Evolutionary conservation across 2,797 vertebrate species (phyloP).

Genomic region (Parambassis ranga): DNA sequence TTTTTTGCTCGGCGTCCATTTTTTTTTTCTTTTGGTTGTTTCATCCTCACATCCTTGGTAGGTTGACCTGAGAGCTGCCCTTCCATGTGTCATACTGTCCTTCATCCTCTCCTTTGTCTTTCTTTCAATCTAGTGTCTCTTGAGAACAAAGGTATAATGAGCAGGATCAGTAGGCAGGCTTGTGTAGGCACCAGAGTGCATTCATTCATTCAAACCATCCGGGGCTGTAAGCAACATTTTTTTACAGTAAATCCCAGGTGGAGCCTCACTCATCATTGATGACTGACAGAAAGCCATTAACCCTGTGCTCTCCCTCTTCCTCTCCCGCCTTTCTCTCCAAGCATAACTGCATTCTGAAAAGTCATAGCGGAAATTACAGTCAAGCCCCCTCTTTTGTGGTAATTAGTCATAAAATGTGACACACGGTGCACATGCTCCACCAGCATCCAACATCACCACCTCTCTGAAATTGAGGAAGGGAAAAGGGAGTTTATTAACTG

Average conservation of each 20-base stretch:
- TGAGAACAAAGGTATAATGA: constrained; percentile 28
- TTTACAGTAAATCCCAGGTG: constrained; percentile 15
- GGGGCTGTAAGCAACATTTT: constrained; percentile 4
- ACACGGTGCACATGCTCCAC: not conserved
- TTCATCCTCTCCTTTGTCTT: not conserved
- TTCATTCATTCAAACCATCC: constrained; percentile 6
- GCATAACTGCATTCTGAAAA: constrained; percentile 17
- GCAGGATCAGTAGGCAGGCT: constrained; percentile 5
- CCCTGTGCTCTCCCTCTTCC: constrained; percentile 17
- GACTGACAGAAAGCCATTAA: constrained; percentile 54
- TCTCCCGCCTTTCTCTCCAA: not conserved
- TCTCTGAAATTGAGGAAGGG: constrained; percentile 45
- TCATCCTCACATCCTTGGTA: constrained; percentile 29
- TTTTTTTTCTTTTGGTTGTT: constrained; percentile 33
- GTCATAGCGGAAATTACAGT: constrained; percentile 41
- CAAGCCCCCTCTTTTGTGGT: constrained; percentile 29
- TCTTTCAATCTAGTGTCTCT: constrained; percentile 6
- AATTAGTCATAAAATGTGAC: constrained; percentile 53
- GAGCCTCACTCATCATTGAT: constrained; percentile 14
- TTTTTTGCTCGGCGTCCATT: not conserved
- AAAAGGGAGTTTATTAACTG: constrained; percentile 41
- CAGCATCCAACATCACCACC: constrained; percentile 16
- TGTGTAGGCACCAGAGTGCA: not conserved
- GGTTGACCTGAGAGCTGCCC: constrained; percentile 25
- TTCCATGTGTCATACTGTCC: not conserved